Conservation (phyloP, 2,797 vertebrate genomes). For the Arremon brunneinucha region DNA sequence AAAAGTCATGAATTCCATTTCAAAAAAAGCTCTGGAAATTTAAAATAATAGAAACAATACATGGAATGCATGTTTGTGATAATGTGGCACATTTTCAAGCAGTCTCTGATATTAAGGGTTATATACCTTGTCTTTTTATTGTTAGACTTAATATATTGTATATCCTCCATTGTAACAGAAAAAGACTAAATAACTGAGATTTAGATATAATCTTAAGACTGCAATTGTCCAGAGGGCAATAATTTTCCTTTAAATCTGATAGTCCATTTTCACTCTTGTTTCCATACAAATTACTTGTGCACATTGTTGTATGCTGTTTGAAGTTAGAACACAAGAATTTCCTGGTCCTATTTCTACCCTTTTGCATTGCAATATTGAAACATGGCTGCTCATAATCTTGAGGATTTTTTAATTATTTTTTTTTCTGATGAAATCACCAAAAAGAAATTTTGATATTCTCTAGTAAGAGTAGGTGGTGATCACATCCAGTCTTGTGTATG, state of each 20-base stretch:
- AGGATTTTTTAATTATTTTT: neutral
- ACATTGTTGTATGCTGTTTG: neutral
- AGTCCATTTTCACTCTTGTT: slow-evolving; percentile 3
- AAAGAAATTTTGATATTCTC: neutral
- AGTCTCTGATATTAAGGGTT: neutral
- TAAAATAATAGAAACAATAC: neutral
- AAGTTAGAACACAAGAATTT: neutral
- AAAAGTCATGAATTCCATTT: neutral
- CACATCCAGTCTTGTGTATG: neutral
- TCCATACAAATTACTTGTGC: neutral
- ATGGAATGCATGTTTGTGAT: neutral
- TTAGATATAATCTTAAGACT: neutral
- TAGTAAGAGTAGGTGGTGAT: neutral
- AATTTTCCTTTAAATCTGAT: slow-evolving; percentile 1
- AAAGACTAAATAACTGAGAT: neutral
- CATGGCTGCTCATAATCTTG: neutral
- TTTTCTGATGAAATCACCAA: neutral
- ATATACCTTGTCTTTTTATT: neutral
- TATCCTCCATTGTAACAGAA: neutral
- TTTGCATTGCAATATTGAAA: neutral
- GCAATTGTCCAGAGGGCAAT: slow-evolving; percentile 5
- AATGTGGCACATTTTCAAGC: neutral
- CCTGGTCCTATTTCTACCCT: neutral
- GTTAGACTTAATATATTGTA: neutral
- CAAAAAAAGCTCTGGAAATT: neutral